phyloP scores from a whole-genome alignment of 2,113 vertebrate genomes.

The Odobenus rosmarus region DNA sequence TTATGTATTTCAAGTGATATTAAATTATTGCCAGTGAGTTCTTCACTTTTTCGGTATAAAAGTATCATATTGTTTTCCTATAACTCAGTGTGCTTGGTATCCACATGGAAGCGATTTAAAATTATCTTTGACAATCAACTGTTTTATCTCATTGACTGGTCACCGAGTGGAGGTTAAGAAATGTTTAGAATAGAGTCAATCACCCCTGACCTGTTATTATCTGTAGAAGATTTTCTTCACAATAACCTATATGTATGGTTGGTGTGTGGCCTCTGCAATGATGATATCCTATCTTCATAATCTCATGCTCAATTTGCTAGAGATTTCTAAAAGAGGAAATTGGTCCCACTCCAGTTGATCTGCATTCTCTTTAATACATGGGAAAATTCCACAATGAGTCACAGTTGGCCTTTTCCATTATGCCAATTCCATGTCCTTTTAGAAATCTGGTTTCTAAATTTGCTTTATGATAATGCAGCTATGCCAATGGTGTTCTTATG shows the following conservation, averaged over 20 bases:
- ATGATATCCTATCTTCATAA: constrained; percentile 59
- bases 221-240: constrained; percentile 45
- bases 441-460: constrained; percentile 72
- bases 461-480: constrained; percentile 60
- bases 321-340: background rate
- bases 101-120: constrained; percentile 43
- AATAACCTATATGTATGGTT: constrained; percentile 7
- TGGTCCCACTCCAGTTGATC: constrained; percentile 30
- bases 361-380: constrained; percentile 61
- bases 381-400: constrained; percentile 56
- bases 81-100: background rate
- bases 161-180: background rate
- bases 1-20: background rate
- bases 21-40: background rate
- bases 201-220: background rate
- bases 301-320: constrained; percentile 41
- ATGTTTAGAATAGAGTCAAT: background rate
- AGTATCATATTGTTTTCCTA: background rate
- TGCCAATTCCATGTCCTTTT: constrained; percentile 58
- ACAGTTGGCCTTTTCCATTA: constrained; percentile 54
- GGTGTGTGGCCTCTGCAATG: background rate
- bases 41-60: background rate
- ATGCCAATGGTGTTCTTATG: constrained; percentile 59
- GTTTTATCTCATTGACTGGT: background rate
- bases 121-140: background rate